Evolutionary conservation across 2,888 invertebrate species (phyloP).

Genomic region (Brassicogethes aeneus): DNA sequence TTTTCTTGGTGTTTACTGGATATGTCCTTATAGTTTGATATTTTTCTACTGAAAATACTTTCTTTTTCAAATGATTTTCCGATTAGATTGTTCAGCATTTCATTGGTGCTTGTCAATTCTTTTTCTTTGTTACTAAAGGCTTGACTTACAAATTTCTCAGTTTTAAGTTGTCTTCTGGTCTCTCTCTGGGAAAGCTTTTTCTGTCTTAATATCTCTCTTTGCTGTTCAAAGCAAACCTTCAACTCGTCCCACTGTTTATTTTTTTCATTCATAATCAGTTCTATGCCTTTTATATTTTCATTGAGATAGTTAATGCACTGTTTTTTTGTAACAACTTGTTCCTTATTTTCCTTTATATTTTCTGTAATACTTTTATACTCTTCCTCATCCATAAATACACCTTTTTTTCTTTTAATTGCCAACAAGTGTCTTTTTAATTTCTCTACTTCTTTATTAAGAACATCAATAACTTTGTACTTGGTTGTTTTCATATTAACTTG

Average conservation of each 20-base stretch:
- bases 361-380: neutral
- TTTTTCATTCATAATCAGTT: neutral
- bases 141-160: no score
- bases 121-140: no score
- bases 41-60: no score
- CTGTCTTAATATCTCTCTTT: no score
- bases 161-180: no score
- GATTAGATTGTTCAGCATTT: no score
- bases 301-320: neutral
- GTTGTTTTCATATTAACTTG: constrained; percentile 86
- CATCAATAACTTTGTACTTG: constrained; percentile 34
- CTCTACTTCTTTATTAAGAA: neutral
- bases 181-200: no score
- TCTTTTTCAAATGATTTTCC: no score
- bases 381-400: neutral
- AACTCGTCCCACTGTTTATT: neutral
- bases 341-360: neutral
- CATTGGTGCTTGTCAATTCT: no score
- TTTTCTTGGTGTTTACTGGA: no score
- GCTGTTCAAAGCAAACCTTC: neutral
- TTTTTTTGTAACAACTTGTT: neutral
- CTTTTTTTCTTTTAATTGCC: neutral
- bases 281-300: neutral
- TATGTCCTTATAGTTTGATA: no score
- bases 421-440: neutral